These are phyloP conservation scores for Petrophora chlorosata DNA, from an alignment of 2,888 invertebrate genomes.

Conservation along the genomic window DNA sequence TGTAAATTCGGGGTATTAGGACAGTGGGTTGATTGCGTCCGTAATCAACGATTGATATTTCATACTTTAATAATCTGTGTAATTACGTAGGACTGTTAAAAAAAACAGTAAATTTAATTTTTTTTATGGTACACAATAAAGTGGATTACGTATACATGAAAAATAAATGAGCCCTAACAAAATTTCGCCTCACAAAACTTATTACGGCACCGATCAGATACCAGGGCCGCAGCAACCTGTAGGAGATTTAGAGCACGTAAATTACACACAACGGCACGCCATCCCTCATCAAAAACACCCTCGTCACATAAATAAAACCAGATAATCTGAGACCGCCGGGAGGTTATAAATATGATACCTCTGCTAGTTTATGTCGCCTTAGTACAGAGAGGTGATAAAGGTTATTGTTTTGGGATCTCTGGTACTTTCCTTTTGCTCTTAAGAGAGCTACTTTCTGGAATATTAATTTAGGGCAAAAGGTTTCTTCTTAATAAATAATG, in stretches of 20 bases:
- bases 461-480: too few species aligned
- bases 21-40: too few species aligned
- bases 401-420: slow-evolving; percentile 30
- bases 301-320: slow-evolving; percentile 63
- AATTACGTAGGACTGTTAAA: too few species aligned
- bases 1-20: slow-evolving; percentile 36
- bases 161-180: slow-evolving; percentile 24
- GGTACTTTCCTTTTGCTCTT: neutral
- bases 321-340: slow-evolving; percentile 51
- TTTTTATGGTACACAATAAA: too few species aligned
- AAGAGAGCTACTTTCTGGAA: neutral
- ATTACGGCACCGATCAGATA: slow-evolving; percentile 49
- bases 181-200: slow-evolving; percentile 29
- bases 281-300: slow-evolving; percentile 66
- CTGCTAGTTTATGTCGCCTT: slow-evolving; percentile 47
- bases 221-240: slow-evolving; percentile 50
- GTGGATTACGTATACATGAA: neutral
- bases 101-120: too few species aligned
- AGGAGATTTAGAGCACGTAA: slow-evolving; percentile 53
- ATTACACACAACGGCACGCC: slow-evolving; percentile 58
- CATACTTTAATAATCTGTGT: too few species aligned
- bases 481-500: too few species aligned
- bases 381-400: slow-evolving; percentile 42
- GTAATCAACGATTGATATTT: too few species aligned
- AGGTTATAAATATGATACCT: slow-evolving; percentile 53